Conservation (phyloP, 2,797 vertebrate genomes). For the Sebastes variabilis region DNA sequence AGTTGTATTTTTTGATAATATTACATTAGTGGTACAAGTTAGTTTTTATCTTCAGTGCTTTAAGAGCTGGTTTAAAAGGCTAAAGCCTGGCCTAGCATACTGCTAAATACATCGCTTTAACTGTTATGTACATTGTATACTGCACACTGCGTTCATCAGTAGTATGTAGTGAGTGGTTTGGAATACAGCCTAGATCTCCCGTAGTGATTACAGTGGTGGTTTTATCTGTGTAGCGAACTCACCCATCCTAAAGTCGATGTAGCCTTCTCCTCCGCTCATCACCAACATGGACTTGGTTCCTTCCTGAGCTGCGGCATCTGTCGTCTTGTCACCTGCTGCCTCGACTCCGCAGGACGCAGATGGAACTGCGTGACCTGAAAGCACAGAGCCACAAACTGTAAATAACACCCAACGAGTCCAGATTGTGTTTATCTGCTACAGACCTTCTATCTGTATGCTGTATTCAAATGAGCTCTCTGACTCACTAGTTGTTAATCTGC, state of each 20-base stretch:
- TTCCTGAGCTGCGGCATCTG: slow-evolving; percentile 82
- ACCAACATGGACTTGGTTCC: slow-evolving; percentile 89
- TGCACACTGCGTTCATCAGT: no score
- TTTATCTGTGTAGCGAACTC: slow-evolving; percentile 53
- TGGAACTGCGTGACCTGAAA: slow-evolving; percentile 87
- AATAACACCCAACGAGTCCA: slow-evolving; percentile 5
- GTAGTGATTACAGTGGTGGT: not conserved
- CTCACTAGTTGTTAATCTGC: not conserved
- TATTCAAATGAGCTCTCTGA: not conserved
- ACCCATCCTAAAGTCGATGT: slow-evolving; percentile 99
- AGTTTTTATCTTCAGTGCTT: no score
- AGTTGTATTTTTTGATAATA: no score
- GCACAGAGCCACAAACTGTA: not conserved
- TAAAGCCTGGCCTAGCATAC: no score
- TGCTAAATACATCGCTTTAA: no score
- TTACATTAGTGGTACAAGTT: no score
- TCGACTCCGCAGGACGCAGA: slow-evolving; percentile 67
- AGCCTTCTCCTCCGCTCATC: slow-evolving; percentile 98
- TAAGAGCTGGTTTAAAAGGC: no score
- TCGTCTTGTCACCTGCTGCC: slow-evolving; percentile 77
- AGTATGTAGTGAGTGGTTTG: no score
- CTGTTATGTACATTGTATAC: no score
- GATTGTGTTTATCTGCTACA: not conserved
- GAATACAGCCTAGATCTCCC: no score
- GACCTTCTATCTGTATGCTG: not conserved